Evolutionary conservation across 2,888 invertebrate genomes (phyloP).

Genomic region (Lepetodrilus schrolli): DNA sequence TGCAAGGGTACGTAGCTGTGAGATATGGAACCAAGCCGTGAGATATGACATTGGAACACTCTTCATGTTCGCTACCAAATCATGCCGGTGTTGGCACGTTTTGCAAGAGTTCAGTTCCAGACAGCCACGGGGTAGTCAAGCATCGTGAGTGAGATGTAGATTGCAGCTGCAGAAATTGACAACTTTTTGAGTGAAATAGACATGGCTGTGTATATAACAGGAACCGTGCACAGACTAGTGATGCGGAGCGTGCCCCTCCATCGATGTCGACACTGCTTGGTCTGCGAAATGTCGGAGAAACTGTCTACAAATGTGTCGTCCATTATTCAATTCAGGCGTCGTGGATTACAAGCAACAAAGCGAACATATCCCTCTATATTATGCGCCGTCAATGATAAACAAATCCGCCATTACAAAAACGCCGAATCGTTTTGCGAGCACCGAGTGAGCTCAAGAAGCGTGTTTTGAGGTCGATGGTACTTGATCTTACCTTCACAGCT

Average conservation of each 20-base stretch:
- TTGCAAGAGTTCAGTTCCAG: no score
- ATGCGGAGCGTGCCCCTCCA: no score
- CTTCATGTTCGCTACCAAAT: no score
- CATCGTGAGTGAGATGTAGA: no score
- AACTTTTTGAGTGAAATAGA: slow-evolving; percentile 13
- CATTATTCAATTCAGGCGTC: slow-evolving; percentile 6
- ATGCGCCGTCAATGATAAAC: slow-evolving; percentile 25
- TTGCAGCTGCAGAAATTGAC: slow-evolving; percentile 2
- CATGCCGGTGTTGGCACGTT: no score
- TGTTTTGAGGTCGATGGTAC: background rate
- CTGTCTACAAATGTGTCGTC: slow-evolving; percentile 5
- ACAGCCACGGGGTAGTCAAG: no score
- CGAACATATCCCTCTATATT: slow-evolving; percentile 24
- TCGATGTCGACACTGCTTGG: no score
- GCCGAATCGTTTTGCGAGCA: background rate
- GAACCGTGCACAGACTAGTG: background rate
- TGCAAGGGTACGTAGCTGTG: no score
- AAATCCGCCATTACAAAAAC: slow-evolving; percentile 27
- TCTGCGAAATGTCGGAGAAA: background rate
- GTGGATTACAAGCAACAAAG: slow-evolving; percentile 21
- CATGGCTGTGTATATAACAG: background rate
- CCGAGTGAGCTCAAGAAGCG: background rate
- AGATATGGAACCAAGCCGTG: no score
- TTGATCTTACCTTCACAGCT: slow-evolving; percentile 1
- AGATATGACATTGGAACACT: no score